Evolutionary conservation across 2,888 invertebrate species (phyloP).

Genomic region (Megalurothrips usitatus): DNA sequence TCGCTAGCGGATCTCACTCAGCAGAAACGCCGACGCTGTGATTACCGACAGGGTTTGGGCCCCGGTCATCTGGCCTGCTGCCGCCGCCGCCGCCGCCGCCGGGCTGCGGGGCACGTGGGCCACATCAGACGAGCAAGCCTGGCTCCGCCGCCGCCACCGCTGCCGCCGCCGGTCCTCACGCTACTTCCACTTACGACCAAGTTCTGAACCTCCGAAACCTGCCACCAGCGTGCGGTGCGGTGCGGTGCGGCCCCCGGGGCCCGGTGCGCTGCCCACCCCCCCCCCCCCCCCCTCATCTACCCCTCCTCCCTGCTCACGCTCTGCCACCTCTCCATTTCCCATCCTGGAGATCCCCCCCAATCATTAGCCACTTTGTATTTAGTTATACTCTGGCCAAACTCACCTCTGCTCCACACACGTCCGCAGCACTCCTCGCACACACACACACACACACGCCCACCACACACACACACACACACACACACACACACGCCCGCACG

Average conservation of each 20-base stretch:
- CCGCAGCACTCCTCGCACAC: neutral
- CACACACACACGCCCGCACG: neutral
- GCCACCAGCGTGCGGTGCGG: too few species aligned
- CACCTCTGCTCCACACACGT: neutral
- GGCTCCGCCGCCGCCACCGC: neutral
- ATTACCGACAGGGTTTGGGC: too few species aligned
- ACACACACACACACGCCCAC: too few species aligned
- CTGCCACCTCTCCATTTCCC: neutral
- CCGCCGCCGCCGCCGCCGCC: too few species aligned
- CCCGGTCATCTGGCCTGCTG: too few species aligned
- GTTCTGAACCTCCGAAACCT: too few species aligned
- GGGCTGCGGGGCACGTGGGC: too few species aligned
- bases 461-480: neutral
- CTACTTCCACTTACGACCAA: too few species aligned
- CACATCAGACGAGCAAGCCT: too few species aligned
- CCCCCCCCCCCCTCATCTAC: neutral
- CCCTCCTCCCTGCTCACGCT: neutral
- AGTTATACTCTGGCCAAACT: neutral
- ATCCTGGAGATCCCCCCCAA: neutral
- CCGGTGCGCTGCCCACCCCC: neutral
- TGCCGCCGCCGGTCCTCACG: neutral
- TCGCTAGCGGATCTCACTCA: too few species aligned
- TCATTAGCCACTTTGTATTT: conserved; percentile 4
- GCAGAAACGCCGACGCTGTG: too few species aligned
- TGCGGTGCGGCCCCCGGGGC: too few species aligned